These are phyloP conservation scores for Cataglyphis cursor DNA, from an alignment of 2,888 invertebrate genomes.

Conservation along the genomic window DNA sequence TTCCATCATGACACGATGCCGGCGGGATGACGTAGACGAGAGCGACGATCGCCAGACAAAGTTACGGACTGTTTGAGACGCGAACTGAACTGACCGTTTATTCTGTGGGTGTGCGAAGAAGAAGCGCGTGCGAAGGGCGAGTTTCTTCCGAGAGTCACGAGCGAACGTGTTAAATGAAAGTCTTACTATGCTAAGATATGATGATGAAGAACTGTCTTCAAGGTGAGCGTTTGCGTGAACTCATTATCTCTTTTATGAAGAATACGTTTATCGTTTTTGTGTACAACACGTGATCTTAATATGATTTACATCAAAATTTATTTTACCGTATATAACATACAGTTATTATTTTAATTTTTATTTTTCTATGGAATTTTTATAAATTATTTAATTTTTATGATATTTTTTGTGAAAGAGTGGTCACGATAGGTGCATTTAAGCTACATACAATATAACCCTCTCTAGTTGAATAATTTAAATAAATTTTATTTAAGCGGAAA, in stretches of 20 bases:
- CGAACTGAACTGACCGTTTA: background rate
- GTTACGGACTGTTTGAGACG: conserved; percentile 28
- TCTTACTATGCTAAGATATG: conserved; percentile 76
- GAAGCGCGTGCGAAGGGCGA: conserved; percentile 2
- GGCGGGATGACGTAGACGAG: conserved; percentile 10
- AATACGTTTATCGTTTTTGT: background rate
- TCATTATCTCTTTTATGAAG: background rate
- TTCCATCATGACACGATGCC: conserved; percentile 26
- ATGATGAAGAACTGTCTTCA: conserved; percentile 55
- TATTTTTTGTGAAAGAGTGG: background rate
- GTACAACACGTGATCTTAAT: background rate
- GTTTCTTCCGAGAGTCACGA: conserved; percentile 35
- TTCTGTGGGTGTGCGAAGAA: background rate
- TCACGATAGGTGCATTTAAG: background rate
- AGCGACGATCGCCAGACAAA: conserved; percentile 21
- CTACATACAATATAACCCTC: background rate
- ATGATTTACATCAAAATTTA: background rate
- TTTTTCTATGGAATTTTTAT: background rate
- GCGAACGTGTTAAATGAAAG: conserved; percentile 60
- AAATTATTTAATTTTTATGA: background rate
- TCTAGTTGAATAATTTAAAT: background rate
- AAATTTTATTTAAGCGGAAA: background rate
- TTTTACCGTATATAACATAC: background rate
- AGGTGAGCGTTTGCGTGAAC: conserved; percentile 65
- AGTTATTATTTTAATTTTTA: background rate